Evolutionary conservation across 1,140 invertebrate genomes (phyloP).

Genomic region (Octopus bimaculoides): DNA sequence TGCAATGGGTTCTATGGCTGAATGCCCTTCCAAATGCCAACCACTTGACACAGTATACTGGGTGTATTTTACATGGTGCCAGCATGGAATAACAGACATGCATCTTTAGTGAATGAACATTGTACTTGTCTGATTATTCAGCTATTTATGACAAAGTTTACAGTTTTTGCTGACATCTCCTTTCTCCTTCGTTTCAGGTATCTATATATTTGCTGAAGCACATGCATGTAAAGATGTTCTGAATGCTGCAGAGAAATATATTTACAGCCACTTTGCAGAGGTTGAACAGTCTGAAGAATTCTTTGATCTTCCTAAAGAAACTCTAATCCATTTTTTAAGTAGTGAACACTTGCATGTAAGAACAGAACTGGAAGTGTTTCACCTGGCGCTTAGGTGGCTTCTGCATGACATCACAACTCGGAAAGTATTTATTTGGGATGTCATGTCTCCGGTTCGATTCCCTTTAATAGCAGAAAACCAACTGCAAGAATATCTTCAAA

Average conservation of each 20-base stretch:
- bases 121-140: too few species aligned
- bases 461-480: slow-evolving; percentile 35
- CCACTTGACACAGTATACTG: too few species aligned
- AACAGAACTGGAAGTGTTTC: slow-evolving; percentile 63
- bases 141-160: too few species aligned
- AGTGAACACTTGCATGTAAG: slow-evolving; percentile 40
- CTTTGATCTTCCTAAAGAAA: slow-evolving; percentile 28
- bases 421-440: slow-evolving; percentile 27
- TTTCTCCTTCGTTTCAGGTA: slow-evolving; percentile 34
- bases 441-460: slow-evolving; percentile 38
- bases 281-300: slow-evolving; percentile 38
- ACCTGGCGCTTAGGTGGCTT: slow-evolving; percentile 39
- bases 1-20: too few species aligned
- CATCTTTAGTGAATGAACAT: too few species aligned
- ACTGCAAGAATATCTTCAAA: slow-evolving; percentile 29
- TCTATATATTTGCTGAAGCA: slow-evolving; percentile 38
- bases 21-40: too few species aligned
- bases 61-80: too few species aligned
- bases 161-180: background rate
- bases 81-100: too few species aligned
- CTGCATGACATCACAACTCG: slow-evolving; percentile 30
- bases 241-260: slow-evolving; percentile 32
- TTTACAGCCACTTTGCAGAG: slow-evolving; percentile 37
- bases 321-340: slow-evolving; percentile 31
- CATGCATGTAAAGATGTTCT: slow-evolving; percentile 35